phyloP scores from a whole-genome alignment of 2,888 invertebrate species.

The Anthrax anthrax region DNA sequence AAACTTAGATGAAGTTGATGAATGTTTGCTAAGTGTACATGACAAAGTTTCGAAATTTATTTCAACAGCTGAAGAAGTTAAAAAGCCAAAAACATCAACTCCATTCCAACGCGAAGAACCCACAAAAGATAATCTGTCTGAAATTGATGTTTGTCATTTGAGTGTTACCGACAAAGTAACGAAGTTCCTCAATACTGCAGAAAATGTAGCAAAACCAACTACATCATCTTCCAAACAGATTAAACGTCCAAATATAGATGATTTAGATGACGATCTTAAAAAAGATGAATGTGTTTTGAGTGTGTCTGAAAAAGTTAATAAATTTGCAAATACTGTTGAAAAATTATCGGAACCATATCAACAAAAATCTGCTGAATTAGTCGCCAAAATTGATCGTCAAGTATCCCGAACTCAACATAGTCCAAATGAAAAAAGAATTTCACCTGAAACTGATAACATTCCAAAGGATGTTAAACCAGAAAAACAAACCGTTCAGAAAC shows the following conservation, averaged over 20 bases:
- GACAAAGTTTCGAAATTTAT: constrained; percentile 56
- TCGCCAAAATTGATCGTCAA: constrained; percentile 33
- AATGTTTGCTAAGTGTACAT: constrained; percentile 50
- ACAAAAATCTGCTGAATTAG: constrained; percentile 36
- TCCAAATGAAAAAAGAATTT: not conserved
- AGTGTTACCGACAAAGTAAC: constrained; percentile 53
- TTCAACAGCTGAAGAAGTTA: constrained; percentile 36
- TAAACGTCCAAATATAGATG: constrained; percentile 39
- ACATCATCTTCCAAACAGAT: constrained; percentile 19
- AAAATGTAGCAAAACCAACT: constrained; percentile 38
- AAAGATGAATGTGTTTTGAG: constrained; percentile 46
- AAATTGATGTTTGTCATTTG: constrained; percentile 41
- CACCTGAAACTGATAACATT: constrained; percentile 7
- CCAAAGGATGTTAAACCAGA: constrained; percentile 10
- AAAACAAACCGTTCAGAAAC: too few relatives aligned
- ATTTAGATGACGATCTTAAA: constrained; percentile 42
- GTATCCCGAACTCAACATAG: constrained; percentile 16
- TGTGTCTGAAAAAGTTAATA: constrained; percentile 50
- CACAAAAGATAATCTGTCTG: constrained; percentile 8
- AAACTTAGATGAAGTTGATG: constrained; percentile 42
- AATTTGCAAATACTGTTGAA: constrained; percentile 47
- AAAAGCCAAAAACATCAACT: constrained; percentile 30
- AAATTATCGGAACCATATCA: constrained; percentile 34
- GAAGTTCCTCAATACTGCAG: constrained; percentile 47
- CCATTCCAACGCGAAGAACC: constrained; percentile 25